phyloP scores from a whole-genome alignment of 2,797 vertebrate genomes.

The Acrossocheilus fasciatus region DNA sequence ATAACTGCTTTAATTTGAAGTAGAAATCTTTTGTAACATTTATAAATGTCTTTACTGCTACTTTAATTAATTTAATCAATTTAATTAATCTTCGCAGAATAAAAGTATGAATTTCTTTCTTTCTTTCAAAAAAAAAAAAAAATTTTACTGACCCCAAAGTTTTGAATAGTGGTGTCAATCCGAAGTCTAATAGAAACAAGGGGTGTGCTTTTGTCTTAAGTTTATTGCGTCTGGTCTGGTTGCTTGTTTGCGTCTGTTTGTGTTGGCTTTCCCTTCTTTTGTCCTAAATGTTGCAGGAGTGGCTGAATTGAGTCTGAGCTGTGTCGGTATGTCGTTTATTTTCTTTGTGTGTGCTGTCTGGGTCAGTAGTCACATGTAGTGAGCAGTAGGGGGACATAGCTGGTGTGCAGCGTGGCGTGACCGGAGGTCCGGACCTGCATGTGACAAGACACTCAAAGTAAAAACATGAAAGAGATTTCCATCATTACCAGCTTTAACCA shows the following conservation, averaged over 20 bases:
- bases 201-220: not conserved
- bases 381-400: conserved; percentile 12
- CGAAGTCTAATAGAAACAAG: not conserved
- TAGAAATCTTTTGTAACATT: not conserved
- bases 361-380: conserved; percentile 17
- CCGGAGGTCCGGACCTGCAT: not conserved
- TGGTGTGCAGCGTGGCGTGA: conserved; percentile 25
- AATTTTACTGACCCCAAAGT: not conserved
- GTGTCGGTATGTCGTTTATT: not conserved
- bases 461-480: not conserved
- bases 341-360: conserved; percentile 3
- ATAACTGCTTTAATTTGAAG: not conserved
- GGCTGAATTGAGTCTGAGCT: not conserved
- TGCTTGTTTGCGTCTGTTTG: not conserved
- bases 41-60: not conserved
- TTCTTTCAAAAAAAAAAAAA: too few relatives aligned
- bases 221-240: not conserved
- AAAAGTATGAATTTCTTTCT: too few relatives aligned
- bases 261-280: not conserved
- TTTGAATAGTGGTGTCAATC: not conserved
- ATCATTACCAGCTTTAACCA: not conserved
- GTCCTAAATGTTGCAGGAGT: not conserved
- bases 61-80: not conserved
- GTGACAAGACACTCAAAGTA: not conserved
- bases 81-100: too few relatives aligned